Percentiles rank a stretch among this genome's conserved stretches.
Conservation (phyloP, 2,888 invertebrate genomes). For the Ypsolopha sequella region DNA sequence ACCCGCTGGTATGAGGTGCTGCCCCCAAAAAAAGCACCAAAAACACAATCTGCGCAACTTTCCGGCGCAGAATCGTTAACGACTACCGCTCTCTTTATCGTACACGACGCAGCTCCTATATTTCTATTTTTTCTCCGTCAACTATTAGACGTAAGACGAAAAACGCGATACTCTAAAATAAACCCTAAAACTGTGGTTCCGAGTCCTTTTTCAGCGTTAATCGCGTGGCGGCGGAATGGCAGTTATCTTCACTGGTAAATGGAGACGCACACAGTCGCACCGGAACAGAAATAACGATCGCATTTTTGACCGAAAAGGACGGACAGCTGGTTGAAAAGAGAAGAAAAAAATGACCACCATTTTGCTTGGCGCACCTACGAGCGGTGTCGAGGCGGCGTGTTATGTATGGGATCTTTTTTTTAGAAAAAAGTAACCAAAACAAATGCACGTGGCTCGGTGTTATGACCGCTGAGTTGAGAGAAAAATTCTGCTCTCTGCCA, state of each 20-base stretch:
- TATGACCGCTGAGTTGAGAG: constrained; percentile 57
- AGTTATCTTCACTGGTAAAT: constrained; percentile 36
- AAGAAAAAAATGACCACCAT: constrained; percentile 71
- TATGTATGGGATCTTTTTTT: constrained; percentile 66
- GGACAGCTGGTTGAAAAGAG: constrained; percentile 70
- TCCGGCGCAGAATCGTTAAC: constrained; percentile 73
- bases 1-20: constrained; percentile 65
- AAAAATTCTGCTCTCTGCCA: constrained; percentile 57
- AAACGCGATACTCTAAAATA: constrained; percentile 12
- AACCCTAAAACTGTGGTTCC: constrained; percentile 3
- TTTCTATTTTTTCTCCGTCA: constrained; percentile 68
- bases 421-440: constrained; percentile 67
- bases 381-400: constrained; percentile 39
- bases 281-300: constrained; percentile 73
- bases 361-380: constrained; percentile 66
- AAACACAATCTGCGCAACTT: constrained; percentile 73
- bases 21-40: constrained; percentile 72
- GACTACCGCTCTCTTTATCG: constrained; percentile 70
- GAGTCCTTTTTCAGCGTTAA: constrained; percentile 12
- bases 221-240: constrained; percentile 22
- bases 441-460: constrained; percentile 69
- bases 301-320: constrained; percentile 71
- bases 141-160: constrained; percentile 59
- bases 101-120: constrained; percentile 67
- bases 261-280: constrained; percentile 62